Conservation (phyloP, 2,113 vertebrate genomes). For the Ammospiza caudacuta region DNA sequence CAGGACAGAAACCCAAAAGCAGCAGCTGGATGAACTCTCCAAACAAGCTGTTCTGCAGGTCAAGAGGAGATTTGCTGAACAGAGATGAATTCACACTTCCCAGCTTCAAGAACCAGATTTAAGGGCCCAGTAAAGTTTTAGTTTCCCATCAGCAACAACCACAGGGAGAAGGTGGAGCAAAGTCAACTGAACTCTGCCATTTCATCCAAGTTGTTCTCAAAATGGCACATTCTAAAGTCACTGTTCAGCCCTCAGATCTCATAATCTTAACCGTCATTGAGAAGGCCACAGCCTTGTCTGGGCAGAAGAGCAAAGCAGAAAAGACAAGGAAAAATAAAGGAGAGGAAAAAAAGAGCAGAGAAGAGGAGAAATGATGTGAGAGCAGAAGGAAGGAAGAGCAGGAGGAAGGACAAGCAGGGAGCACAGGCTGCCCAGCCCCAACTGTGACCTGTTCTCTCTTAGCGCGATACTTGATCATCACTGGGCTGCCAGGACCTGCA, state of each 20-base stretch:
- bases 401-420: background rate
- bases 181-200: background rate
- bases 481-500: conserved; percentile 34
- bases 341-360: background rate
- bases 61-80: background rate
- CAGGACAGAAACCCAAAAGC: background rate
- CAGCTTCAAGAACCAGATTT: background rate
- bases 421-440: conserved; percentile 53
- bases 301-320: conserved; percentile 62
- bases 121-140: background rate
- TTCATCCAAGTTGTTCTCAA: background rate
- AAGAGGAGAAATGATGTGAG: background rate
- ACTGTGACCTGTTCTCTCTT: conserved; percentile 75
- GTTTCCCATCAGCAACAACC: background rate
- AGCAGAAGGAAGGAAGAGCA: background rate
- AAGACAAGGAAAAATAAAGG: background rate
- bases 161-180: background rate
- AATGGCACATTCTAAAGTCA: background rate
- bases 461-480: conserved; percentile 73
- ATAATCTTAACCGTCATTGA: conserved; percentile 75
- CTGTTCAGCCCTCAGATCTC: conserved; percentile 74
- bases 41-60: background rate
- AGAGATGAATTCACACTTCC: background rate
- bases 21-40: background rate
- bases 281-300: conserved; percentile 65